Evolutionary conservation across 2,113 vertebrate genomes (phyloP).

Genomic region (Plestiodon gilberti): DNA sequence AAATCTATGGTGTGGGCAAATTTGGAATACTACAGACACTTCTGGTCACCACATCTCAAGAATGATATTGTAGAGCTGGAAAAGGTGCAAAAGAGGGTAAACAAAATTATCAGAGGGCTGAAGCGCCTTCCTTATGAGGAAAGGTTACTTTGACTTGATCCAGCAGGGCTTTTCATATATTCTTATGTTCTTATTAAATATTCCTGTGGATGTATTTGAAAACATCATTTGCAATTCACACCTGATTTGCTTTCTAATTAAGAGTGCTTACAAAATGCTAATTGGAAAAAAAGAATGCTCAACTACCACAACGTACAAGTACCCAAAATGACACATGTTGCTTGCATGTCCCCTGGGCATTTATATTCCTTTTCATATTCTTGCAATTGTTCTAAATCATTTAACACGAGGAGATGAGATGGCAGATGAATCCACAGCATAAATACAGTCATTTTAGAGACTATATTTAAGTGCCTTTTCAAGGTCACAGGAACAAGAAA

Average conservation of each 20-base stretch:
- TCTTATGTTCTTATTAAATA: constrained; percentile 22
- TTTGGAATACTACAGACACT: too few relatives aligned
- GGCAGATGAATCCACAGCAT: background rate
- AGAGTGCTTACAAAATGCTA: constrained; percentile 38
- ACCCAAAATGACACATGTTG: constrained; percentile 8
- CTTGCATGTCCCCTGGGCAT: constrained; percentile 5
- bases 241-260: constrained; percentile 59
- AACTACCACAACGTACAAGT: constrained; percentile 30
- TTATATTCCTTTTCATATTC: constrained; percentile 21
- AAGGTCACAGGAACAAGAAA: background rate
- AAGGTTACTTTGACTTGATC: too few relatives aligned
- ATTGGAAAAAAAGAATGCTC: constrained; percentile 36
- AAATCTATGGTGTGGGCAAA: too few relatives aligned
- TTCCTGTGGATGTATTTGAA: constrained; percentile 33
- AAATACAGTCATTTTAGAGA: background rate
- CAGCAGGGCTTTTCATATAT: too few relatives aligned
- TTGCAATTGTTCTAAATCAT: background rate
- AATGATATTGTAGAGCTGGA: too few relatives aligned
- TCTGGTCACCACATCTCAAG: too few relatives aligned
- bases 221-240: constrained; percentile 50
- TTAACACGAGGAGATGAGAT: background rate
- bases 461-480: background rate
- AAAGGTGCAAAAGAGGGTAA: too few relatives aligned
- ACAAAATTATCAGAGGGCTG: too few relatives aligned
- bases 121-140: too few relatives aligned